Evolutionary conservation across 2,113 vertebrate species (phyloP).

Genomic region (Percopsis transmontana): DNA sequence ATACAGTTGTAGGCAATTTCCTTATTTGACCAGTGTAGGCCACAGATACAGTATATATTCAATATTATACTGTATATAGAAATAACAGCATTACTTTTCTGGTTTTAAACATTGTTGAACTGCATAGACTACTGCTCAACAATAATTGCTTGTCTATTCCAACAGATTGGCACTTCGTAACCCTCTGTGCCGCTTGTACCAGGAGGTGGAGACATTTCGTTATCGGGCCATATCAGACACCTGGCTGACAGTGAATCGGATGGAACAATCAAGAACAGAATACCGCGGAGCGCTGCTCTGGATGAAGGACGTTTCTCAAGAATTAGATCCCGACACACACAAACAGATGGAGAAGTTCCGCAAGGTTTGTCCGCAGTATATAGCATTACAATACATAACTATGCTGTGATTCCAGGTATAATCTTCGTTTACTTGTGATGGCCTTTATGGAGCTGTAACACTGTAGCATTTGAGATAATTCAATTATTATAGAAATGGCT

Average conservation of each 20-base stretch:
- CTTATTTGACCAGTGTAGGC: no score
- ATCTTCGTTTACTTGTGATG: no score
- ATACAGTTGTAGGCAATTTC: no score
- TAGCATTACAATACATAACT: neutral
- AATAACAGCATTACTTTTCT: no score
- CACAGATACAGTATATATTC: no score
- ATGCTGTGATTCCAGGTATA: neutral
- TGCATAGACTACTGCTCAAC: no score
- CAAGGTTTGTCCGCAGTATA: slow-evolving; percentile 80
- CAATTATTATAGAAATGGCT: no score
- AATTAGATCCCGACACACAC: slow-evolving; percentile 93
- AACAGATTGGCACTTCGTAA: slow-evolving; percentile 85
- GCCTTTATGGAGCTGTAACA: no score
- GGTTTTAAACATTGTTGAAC: no score
- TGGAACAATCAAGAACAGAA: slow-evolving; percentile 94
- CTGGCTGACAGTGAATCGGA: slow-evolving; percentile 94
- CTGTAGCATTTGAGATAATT: no score
- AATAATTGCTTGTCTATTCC: slow-evolving; percentile 4
- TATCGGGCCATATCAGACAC: slow-evolving; percentile 96
- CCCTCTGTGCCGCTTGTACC: slow-evolving; percentile 90
- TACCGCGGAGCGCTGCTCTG: slow-evolving; percentile 93
- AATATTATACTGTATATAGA: no score
- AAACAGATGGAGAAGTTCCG: slow-evolving; percentile 99
- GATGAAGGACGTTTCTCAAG: slow-evolving; percentile 99
- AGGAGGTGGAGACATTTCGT: slow-evolving; percentile 97